A percentile compares a stretch with the other conserved stretches of the same genome.
Conservation (phyloP, 2,888 invertebrate species). For the Lamellibrachia satsuma region DNA sequence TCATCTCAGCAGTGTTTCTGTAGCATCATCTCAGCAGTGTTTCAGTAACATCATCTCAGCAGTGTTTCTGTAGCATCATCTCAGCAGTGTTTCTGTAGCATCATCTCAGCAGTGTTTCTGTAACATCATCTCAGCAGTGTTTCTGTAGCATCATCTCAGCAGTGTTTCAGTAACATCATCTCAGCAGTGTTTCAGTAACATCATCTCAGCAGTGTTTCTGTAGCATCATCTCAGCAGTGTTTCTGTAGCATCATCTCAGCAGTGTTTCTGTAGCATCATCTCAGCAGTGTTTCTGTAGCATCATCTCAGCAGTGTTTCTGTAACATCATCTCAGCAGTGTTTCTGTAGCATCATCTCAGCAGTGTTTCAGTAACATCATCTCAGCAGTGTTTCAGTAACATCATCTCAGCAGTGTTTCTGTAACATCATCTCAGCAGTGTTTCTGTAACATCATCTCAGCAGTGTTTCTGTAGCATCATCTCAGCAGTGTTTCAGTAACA, state of each 20-base stretch:
- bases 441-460: too few species aligned
- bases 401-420: too few species aligned
- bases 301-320: too few species aligned
- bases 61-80: too few species aligned
- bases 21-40: neutral
- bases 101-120: neutral
- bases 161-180: neutral
- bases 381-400: neutral
- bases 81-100: too few species aligned
- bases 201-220: neutral
- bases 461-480: neutral
- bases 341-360: neutral
- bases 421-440: too few species aligned
- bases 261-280: too few species aligned
- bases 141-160: neutral
- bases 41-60: neutral
- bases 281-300: neutral
- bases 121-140: too few species aligned
- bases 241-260: too few species aligned
- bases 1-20: conserved; percentile 20
- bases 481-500: too few species aligned
- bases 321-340: neutral
- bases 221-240: neutral
- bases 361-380: neutral
- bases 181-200: neutral